A percentile compares a stretch with the other conserved stretches of the same genome.
Evolutionary conservation across 1,140 invertebrate species (phyloP).

Genomic region (Orius insidiosus): DNA sequence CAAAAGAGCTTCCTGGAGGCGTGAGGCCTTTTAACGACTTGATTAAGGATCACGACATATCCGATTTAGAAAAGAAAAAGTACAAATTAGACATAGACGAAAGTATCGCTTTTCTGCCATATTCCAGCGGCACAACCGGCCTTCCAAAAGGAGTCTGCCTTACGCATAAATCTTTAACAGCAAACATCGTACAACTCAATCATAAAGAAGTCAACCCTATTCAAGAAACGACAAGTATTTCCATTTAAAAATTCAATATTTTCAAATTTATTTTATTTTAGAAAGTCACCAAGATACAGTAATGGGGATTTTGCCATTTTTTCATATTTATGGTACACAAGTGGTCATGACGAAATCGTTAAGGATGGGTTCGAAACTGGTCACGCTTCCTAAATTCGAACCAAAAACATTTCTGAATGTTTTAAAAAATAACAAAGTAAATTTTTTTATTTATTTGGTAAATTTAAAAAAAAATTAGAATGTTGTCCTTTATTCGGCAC

Average conservation of each 20-base stretch:
- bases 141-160: constrained; percentile 72
- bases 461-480: not conserved
- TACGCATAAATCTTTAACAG: constrained; percentile 47
- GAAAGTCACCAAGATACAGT: constrained; percentile 32
- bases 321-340: constrained; percentile 66
- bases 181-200: constrained; percentile 27
- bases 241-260: too few species aligned
- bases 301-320: constrained; percentile 57
- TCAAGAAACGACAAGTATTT: not conserved
- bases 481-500: constrained; percentile 34
- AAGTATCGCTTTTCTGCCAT: constrained; percentile 26
- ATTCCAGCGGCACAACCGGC: constrained; percentile 54
- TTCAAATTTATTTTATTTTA: too few species aligned
- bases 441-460: not conserved
- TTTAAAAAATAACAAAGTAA: constrained; percentile 35
- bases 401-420: constrained; percentile 39
- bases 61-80: not conserved
- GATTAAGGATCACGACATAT: not conserved
- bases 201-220: constrained; percentile 28
- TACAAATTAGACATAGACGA: not conserved
- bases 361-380: constrained; percentile 39
- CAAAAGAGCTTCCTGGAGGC: not conserved
- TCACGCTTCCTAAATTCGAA: constrained; percentile 57
- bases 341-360: constrained; percentile 36
- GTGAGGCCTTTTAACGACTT: not conserved